phyloP scores from a whole-genome alignment of 64 coral and sea anemone genomes.

The Orbicella faveolata region DNA sequence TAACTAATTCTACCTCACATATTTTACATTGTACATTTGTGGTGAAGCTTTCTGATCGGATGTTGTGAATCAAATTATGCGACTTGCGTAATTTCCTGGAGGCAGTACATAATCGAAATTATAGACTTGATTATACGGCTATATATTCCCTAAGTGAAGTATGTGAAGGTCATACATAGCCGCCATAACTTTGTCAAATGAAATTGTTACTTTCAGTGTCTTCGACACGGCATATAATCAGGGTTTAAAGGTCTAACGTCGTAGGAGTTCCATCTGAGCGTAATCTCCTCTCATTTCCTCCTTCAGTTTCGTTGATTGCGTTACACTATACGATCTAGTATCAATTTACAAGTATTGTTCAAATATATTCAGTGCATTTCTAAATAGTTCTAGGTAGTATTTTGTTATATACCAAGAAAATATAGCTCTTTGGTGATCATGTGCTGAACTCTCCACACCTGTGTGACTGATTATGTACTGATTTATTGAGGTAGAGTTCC shows the following conservation, averaged over 20 bases:
- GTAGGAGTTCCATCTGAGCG: background rate
- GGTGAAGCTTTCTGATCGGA: background rate
- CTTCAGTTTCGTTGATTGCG: slow-evolving; percentile 1
- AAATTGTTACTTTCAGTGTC: background rate
- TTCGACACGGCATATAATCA: background rate
- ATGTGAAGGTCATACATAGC: background rate
- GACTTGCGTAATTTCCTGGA: slow-evolving; percentile 26
- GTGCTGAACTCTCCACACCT: too few species aligned
- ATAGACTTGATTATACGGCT: background rate
- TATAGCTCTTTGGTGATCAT: too few species aligned
- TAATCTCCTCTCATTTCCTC: background rate
- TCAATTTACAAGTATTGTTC: background rate
- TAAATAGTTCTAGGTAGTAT: background rate
- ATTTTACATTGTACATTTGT: background rate
- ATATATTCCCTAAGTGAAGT: too few species aligned
- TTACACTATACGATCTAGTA: background rate
- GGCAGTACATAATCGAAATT: background rate
- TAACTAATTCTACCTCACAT: background rate
- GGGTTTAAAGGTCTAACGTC: too few species aligned
- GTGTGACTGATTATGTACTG: too few species aligned
- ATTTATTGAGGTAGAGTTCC: too few species aligned
- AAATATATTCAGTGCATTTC: background rate
- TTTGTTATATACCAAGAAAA: too few species aligned
- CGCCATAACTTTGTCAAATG: background rate
- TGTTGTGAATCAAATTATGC: background rate